These are phyloP conservation scores for Drosophila tropicalis DNA, from an alignment of 1,140 invertebrate genomes.

Conservation along the genomic window DNA sequence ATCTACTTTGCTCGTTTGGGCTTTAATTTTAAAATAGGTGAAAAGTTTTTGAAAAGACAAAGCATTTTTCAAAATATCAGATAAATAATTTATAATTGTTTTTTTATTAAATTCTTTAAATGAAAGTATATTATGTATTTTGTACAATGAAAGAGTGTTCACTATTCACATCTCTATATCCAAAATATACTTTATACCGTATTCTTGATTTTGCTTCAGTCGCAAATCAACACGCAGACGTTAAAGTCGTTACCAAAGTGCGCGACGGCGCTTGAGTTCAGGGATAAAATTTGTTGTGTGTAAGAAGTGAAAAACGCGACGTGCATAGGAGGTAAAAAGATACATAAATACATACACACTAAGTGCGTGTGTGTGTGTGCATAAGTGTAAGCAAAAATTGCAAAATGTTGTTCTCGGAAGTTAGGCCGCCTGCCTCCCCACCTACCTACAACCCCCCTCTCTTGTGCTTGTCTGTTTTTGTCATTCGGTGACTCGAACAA, in stretches of 20 bases:
- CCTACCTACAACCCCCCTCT: neutral
- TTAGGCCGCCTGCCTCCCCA: conserved; percentile 9
- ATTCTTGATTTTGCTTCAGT: conserved; percentile 20
- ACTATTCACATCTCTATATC: neutral
- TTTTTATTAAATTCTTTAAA: too few species aligned
- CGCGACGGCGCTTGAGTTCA: conserved; percentile 10
- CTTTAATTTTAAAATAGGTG: too few species aligned
- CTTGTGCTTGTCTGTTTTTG: conserved; percentile 47
- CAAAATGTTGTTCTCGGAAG: conserved; percentile 58
- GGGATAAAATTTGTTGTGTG: conserved; percentile 9
- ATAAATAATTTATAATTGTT: too few species aligned
- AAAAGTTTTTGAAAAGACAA: too few species aligned
- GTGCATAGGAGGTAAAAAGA: conserved; percentile 29
- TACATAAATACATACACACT: neutral
- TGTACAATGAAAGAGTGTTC: neutral
- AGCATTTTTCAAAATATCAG: too few species aligned
- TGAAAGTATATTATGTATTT: too few species aligned
- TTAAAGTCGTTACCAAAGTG: conserved; percentile 40
- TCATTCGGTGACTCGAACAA: conserved; percentile 33
- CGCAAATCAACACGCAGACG: conserved; percentile 29
- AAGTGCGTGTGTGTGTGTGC: conserved; percentile 14
- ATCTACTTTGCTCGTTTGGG: too few species aligned
- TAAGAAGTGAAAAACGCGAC: conserved; percentile 16
- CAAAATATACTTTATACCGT: neutral
- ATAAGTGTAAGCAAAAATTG: conserved; percentile 52